Evolutionary conservation across 2,113 vertebrate genomes (phyloP), one percentile per base, ranked within the genome.

Genomic region (Irena cyanogastra): DNA sequence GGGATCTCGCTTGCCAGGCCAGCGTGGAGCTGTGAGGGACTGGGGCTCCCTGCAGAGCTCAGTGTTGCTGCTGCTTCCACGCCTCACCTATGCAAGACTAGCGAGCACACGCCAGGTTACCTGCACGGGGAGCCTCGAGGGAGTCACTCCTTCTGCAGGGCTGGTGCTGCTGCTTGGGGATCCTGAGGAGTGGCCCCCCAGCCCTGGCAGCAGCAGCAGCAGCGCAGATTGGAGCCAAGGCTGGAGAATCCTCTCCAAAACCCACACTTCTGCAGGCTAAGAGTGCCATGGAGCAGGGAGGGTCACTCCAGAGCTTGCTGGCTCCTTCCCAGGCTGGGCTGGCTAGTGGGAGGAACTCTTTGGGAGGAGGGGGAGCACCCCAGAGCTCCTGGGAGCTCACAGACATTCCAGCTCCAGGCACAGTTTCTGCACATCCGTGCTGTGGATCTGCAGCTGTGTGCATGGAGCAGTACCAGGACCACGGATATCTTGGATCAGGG

Each of bases 71-170:
- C 77, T 1, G 56, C 93, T 95, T 89, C 92, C 85, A 60, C 5
- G 1, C 66, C 6, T 93, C 91, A 91, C 83, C 93, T 94, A 90
- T 94, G 95, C 95, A 97, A 96, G 90, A 44, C 54, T 17, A 30
- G 70, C 19, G 13, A 86, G 84, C 70, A 71, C 91, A 66, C 16
- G 1, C 6, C 77, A 47, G 61, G 78, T 37, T 64, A 63, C 31
- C 90, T 11, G 10, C 49, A 11, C 2, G 4, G 60, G 33, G 47
- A 27, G 60, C 42, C 60, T 8, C 6, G 23, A 30, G 61, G 57
- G 44, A 30, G 37, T 26, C 44, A 10, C 14, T 65, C 16, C 26
- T n/a, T 3, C 69, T 88, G 60, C 61, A 59, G 77, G 30, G 59
- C 45, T 3, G 7, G 2, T 33, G 74, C 1, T 89, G 69, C 52